Evolutionary conservation across 2,113 vertebrate species (phyloP).

Genomic region (Caloenas nicobarica): DNA sequence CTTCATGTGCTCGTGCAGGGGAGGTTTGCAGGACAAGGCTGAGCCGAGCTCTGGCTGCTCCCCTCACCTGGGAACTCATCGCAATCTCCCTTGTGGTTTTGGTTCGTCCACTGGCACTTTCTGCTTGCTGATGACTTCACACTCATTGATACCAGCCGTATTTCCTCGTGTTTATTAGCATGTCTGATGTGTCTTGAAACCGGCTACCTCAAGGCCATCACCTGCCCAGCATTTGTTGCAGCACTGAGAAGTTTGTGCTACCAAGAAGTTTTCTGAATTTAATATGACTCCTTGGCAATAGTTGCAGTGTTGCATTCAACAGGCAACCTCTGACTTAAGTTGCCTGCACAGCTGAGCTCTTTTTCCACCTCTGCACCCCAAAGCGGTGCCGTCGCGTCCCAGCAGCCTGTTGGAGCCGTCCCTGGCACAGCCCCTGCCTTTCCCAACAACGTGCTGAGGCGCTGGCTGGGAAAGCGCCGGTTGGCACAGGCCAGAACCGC

Average conservation of each 20-base stretch:
- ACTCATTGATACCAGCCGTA: neutral
- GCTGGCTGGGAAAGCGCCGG: neutral
- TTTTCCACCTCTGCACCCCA: neutral
- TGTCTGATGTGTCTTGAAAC: neutral
- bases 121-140: neutral
- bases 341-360: neutral
- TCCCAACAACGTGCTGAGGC: neutral
- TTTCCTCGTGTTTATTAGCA: neutral
- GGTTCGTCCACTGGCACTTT: neutral
- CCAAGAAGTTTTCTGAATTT: neutral
- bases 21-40: neutral
- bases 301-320: rapidly evolving
- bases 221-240: neutral
- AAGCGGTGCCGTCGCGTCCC: neutral
- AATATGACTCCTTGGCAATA: rapidly evolving
- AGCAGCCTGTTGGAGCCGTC: neutral
- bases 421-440: neutral
- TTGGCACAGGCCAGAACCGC: neutral
- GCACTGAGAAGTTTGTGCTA: neutral
- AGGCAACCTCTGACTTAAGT: neutral
- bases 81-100: neutral
- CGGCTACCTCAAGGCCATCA: neutral
- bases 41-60: neutral
- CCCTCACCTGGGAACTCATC: neutral
- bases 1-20: rapidly evolving